Conservation (phyloP, 2,113 vertebrate species). For the Megaceryle torquata region DNA sequence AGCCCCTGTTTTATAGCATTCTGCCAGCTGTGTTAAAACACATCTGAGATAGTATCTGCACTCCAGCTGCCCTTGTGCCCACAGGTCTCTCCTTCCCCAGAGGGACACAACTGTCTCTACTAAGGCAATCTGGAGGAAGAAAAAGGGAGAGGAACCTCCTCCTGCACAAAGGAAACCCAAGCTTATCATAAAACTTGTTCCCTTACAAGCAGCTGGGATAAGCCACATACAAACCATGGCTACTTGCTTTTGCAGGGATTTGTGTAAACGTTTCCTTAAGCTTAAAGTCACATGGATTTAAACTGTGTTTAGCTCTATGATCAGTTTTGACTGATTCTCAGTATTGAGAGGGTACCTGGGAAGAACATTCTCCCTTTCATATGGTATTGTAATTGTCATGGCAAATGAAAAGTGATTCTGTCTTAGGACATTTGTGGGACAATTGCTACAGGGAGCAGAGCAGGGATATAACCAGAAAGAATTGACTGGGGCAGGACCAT, state of each 20-base stretch:
- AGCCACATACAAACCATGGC: neutral
- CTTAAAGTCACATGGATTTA: neutral
- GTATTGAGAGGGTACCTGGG: neutral
- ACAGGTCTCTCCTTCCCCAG: neutral
- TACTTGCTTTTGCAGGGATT: neutral
- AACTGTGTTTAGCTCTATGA: neutral
- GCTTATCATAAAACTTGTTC: neutral
- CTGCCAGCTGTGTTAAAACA: conserved; percentile 41
- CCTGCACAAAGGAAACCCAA: neutral
- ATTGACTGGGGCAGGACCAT: neutral
- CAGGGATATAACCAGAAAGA: neutral
- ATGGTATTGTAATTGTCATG: neutral
- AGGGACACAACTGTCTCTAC: neutral
- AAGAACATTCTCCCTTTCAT: neutral
- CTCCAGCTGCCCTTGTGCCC: conserved; percentile 37
- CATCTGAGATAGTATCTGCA: conserved; percentile 37
- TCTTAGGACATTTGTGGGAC: neutral
- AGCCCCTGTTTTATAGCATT: conserved; percentile 8
- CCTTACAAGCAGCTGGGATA: neutral
- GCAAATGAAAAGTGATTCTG: neutral
- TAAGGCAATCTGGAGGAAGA: neutral
- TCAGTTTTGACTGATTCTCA: neutral
- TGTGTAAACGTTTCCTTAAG: neutral
- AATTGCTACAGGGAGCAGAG: neutral
- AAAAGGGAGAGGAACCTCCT: neutral